A percentile compares a stretch with the other conserved stretches of the same genome.
These are phyloP conservation scores for Euzetes globulus DNA, from an alignment of 2,888 invertebrate species.

Conservation along the genomic window DNA sequence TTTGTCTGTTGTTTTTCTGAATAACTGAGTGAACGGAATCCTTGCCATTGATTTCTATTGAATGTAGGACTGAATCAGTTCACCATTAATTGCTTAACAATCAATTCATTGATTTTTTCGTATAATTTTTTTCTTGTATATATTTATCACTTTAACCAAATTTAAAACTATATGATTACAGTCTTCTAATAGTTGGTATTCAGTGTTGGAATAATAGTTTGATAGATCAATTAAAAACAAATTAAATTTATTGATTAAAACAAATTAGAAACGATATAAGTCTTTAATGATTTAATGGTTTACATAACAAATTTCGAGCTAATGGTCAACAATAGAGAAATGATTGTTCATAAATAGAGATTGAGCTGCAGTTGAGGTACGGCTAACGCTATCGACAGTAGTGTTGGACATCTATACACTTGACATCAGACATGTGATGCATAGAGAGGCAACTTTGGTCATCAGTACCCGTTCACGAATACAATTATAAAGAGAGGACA, in stretches of 20 bases:
- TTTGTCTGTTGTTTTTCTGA: neutral
- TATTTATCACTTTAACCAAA: too few species aligned
- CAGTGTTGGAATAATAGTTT: neutral
- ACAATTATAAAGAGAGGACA: slow-evolving; percentile 6
- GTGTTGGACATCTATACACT: neutral
- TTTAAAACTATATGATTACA: too few species aligned
- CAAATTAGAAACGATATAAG: neutral
- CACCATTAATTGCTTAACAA: too few species aligned
- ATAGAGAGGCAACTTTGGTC: slow-evolving; percentile 17
- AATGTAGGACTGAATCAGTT: neutral
- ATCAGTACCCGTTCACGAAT: neutral
- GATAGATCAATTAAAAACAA: neutral
- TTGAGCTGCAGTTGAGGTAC: neutral
- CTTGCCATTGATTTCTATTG: neutral
- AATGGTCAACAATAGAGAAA: slow-evolving; percentile 2
- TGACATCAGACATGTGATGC: neutral
- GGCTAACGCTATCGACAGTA: neutral
- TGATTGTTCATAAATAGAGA: neutral
- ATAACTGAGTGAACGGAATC: neutral
- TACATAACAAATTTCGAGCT: neutral
- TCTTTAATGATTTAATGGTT: neutral
- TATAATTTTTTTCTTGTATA: too few species aligned
- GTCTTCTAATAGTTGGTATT: too few species aligned
- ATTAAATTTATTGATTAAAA: neutral
- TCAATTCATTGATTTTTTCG: too few species aligned